Conservation (phyloP, 2,888 invertebrate species). For the Anarsia innoxiella region DNA sequence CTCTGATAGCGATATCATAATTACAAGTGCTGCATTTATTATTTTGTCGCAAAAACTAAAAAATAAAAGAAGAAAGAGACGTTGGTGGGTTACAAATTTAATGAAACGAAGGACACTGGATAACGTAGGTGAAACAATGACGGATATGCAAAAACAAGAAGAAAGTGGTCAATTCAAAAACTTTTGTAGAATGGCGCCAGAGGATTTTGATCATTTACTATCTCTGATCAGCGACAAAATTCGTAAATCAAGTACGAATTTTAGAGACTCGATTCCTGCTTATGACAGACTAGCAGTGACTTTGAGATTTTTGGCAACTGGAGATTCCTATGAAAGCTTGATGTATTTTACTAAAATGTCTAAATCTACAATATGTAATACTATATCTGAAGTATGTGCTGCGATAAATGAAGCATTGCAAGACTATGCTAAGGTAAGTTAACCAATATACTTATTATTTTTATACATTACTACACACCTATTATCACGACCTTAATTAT, state of each 20-base stretch:
- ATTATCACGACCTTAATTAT: no score
- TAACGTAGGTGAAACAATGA: no score
- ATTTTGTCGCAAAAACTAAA: no score
- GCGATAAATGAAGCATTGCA: constrained; percentile 11
- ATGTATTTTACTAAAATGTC: constrained; percentile 16
- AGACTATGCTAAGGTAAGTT: constrained; percentile 7
- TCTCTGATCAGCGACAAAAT: constrained; percentile 4
- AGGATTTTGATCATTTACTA: constrained; percentile 13
- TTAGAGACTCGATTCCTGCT: constrained; percentile 10
- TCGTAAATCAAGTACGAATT: constrained; percentile 10
- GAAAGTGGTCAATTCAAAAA: constrained; percentile 3
- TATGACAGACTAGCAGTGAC: constrained; percentile 12
- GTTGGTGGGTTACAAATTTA: no score
- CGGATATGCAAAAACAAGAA: no score
- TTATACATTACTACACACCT: no score
- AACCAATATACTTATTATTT: no score
- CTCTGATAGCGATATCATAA: no score
- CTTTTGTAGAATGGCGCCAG: constrained; percentile 6
- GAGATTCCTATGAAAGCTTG: constrained; percentile 12
- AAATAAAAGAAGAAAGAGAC: no score
- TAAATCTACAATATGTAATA: constrained; percentile 11
- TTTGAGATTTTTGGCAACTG: constrained; percentile 13
- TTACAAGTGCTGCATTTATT: no score
- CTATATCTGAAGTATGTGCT: constrained; percentile 13
- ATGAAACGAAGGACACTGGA: no score